Evolutionary conservation across 2,113 vertebrate species (phyloP), one percentile per base, ranked within the genome.

Genomic region (Solea senegalensis): DNA sequence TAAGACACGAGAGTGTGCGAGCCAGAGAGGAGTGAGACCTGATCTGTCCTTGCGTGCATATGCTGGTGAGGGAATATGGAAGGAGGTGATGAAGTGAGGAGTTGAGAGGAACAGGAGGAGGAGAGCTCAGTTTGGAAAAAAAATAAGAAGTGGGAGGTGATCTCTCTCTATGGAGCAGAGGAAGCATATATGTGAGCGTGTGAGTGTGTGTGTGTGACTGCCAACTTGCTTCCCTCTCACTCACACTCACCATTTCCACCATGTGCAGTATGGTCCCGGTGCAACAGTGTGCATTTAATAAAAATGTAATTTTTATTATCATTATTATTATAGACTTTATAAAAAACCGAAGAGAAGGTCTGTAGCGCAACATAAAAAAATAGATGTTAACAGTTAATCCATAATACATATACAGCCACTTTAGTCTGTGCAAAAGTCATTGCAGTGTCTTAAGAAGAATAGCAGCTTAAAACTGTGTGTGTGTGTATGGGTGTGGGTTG

Each of bases 21-120:
- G 69, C 43, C 9, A 63, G 69, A 69, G 76, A 84, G 61, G 80
- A 59, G 89, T 89, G 89, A 86, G 84, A 88, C 86, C 59, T 88
- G 88, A 91, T 90, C 83, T 74, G 82, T 65, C 60, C 51, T 57
- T 45, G 71, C 65, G 26, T 78, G 82, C 76, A 69, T 72, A 75
- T 69, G 76, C 64, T 46, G 48, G 63, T 16, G 65, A 76, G 76
- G 80, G 89, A 86, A 83, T 81, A 76, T 74, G 70, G 80, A 85
- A 81, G 83, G 87, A 89, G 90, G 86, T 90, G 90, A 89, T 89
- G 89, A 90, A 88, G 90, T 89, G 89, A 88, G 80, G 83, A 84
- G 86, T 74, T 77, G 80, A 78, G 77, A 78, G 60, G 73, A 86
- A 58, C 66, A 79, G 75, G 62, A 74, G 76, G 75, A 76, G 78